Conservation (phyloP, 2,888 invertebrate species). For the Dorcus hopei region DNA sequence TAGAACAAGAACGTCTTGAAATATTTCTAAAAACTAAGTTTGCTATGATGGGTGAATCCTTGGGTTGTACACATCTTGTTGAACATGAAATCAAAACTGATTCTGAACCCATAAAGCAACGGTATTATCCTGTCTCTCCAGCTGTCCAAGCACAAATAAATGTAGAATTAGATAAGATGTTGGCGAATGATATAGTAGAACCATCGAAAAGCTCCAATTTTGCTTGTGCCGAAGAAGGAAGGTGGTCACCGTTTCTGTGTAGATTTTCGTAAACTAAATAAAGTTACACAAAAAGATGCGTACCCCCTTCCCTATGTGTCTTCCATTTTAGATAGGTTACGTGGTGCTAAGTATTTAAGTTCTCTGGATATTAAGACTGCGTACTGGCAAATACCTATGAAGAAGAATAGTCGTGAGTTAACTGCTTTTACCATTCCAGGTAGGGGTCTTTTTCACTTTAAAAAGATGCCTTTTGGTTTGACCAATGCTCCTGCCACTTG, state of each 20-base stretch:
- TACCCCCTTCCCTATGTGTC: constrained; percentile 30
- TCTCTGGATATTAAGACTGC: constrained; percentile 31
- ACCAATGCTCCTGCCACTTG: too few relatives aligned
- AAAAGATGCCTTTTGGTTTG: too few relatives aligned
- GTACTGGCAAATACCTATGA: constrained; percentile 28
- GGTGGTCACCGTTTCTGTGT: constrained; percentile 31
- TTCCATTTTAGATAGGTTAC: constrained; percentile 30
- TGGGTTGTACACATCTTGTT: constrained; percentile 18
- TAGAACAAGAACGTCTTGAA: neutral
- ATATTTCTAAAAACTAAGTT: neutral
- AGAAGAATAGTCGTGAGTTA: neutral
- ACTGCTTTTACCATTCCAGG: constrained; percentile 17
- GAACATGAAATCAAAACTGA: constrained; percentile 14
- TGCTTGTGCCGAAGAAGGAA: too few relatives aligned
- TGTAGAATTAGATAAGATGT: constrained; percentile 24
- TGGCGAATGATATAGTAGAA: constrained; percentile 36
- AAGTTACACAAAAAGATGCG: too few relatives aligned
- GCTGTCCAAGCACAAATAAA: constrained; percentile 17
- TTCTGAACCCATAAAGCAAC: constrained; percentile 20
- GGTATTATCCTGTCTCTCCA: constrained; percentile 23
- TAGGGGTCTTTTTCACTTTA: too few relatives aligned
- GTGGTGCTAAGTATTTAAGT: constrained; percentile 28
- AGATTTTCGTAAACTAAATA: constrained; percentile 27
- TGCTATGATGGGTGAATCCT: neutral
- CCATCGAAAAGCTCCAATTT: too few relatives aligned